phyloP scores from a whole-genome alignment of 2,888 invertebrate genomes.

The Elaeidobius kamerunicus region DNA sequence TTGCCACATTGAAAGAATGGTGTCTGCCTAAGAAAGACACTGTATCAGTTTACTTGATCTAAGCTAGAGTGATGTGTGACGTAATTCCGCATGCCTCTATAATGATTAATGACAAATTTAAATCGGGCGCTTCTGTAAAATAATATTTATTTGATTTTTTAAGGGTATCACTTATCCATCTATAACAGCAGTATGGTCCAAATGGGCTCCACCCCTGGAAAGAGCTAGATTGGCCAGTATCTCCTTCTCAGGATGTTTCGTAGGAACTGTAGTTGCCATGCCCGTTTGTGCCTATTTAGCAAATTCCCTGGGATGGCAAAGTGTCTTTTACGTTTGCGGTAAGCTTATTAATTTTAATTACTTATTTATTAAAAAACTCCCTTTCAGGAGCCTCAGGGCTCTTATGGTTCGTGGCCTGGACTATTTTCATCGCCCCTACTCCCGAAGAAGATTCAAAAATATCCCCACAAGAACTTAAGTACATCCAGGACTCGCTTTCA shows the following conservation, averaged over 20 bases:
- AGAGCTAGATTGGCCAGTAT: conserved; percentile 75
- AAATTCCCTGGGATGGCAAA: conserved; percentile 70
- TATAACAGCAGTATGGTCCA: conserved; percentile 79
- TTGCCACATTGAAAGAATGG: too few species aligned
- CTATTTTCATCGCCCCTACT: conserved; percentile 65
- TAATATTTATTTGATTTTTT: conserved; percentile 14
- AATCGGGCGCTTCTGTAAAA: neutral
- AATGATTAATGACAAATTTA: neutral
- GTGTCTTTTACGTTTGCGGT: conserved; percentile 73
- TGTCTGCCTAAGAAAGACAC: too few species aligned
- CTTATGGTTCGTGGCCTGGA: conserved; percentile 71
- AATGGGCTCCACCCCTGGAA: conserved; percentile 79
- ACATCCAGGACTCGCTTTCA: conserved; percentile 61
- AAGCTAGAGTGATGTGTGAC: too few species aligned
- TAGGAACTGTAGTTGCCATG: conserved; percentile 81
- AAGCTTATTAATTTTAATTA: too few species aligned
- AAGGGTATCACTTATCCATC: conserved; percentile 75
- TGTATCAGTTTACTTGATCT: too few species aligned
- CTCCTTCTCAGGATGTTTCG: conserved; percentile 81
- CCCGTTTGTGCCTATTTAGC: conserved; percentile 73
- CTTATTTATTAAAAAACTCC: neutral
- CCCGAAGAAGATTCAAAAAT: conserved; percentile 75
- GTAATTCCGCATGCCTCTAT: too few species aligned
- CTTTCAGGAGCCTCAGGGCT: conserved; percentile 60
- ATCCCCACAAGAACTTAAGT: conserved; percentile 67